phyloP scores from a whole-genome alignment of 2,797 vertebrate species.

The Enoplosus armatus region DNA sequence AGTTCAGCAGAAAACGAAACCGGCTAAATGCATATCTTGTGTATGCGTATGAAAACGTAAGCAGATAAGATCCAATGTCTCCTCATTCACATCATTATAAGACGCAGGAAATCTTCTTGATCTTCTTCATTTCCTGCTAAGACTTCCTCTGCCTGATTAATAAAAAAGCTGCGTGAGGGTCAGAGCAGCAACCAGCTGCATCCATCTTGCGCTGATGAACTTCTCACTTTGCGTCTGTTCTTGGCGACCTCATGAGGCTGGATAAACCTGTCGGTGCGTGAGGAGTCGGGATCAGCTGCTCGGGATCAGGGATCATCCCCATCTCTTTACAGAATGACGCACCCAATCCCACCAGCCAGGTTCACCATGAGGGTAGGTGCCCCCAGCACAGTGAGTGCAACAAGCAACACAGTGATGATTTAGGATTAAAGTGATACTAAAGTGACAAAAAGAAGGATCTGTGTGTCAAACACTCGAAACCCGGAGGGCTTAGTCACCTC shows the following conservation, averaged over 20 bases:
- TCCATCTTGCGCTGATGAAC: background rate
- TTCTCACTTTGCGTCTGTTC: conserved; percentile 11
- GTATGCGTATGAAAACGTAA: background rate
- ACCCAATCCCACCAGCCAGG: conserved; percentile 58
- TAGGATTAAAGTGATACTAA: background rate
- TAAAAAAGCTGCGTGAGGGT: conserved; percentile 7
- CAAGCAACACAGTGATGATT: background rate
- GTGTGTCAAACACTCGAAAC: background rate
- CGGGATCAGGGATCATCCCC: conserved; percentile 78
- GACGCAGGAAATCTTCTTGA: conserved; percentile 33
- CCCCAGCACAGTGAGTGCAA: background rate
- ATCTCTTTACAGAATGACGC: conserved; percentile 77
- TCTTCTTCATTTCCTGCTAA: conserved; percentile 52
- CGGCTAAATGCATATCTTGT: background rate
- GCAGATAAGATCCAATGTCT: conserved; percentile 16
- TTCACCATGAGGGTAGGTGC: conserved; percentile 34
- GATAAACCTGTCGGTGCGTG: conserved; percentile 73
- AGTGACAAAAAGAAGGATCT: no score
- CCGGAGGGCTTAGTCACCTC: background rate
- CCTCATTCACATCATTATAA: conserved; percentile 8
- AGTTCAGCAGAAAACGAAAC: background rate
- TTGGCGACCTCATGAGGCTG: conserved; percentile 53
- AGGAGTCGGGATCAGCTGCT: conserved; percentile 75
- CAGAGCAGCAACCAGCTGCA: conserved; percentile 22
- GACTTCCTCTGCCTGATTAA: conserved; percentile 22